Evolutionary conservation across 2,888 invertebrate species (phyloP).

Genomic region (Orthonevra nobilis): DNA sequence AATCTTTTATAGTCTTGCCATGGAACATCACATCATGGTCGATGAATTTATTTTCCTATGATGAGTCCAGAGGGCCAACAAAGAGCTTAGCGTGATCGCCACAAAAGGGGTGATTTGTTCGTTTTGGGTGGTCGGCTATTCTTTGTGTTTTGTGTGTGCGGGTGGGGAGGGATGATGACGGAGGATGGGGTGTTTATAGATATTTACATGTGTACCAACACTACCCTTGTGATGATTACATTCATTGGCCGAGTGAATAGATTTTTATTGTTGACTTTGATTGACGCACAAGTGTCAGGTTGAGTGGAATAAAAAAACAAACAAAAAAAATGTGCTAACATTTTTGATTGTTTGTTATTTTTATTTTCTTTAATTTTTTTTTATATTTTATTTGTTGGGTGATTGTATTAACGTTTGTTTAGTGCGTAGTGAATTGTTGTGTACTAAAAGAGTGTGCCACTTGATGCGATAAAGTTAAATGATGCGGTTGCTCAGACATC

Average conservation of each 20-base stretch:
- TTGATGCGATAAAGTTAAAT: too few relatives aligned
- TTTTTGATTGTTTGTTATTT: constrained; percentile 47
- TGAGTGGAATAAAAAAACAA: constrained; percentile 58
- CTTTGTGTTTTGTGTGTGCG: background rate
- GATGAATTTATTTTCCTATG: constrained; percentile 46
- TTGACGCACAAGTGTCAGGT: constrained; percentile 63
- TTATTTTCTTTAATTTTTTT: background rate
- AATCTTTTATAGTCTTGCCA: constrained; percentile 35
- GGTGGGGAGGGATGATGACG: background rate
- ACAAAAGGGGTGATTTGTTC: constrained; percentile 55
- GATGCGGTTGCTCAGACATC: too few relatives aligned
- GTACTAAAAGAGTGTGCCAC: too few relatives aligned
- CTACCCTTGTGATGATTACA: constrained; percentile 38
- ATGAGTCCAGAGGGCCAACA: constrained; percentile 17
- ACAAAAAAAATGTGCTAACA: too few relatives aligned
- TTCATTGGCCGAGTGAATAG: constrained; percentile 26
- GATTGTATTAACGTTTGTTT: too few relatives aligned
- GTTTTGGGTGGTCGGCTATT: constrained; percentile 47
- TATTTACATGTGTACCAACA: constrained; percentile 9
- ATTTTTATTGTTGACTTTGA: constrained; percentile 64
- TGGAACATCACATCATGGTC: constrained; percentile 32
- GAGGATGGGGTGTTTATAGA: background rate
- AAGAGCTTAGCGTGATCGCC: constrained; percentile 33
- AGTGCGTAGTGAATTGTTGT: too few relatives aligned
- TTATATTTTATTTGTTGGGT: too few relatives aligned